Base-by-base conservation (phyloP, 2,888 invertebrate species). In the Ennomos erosarius region DNA sequence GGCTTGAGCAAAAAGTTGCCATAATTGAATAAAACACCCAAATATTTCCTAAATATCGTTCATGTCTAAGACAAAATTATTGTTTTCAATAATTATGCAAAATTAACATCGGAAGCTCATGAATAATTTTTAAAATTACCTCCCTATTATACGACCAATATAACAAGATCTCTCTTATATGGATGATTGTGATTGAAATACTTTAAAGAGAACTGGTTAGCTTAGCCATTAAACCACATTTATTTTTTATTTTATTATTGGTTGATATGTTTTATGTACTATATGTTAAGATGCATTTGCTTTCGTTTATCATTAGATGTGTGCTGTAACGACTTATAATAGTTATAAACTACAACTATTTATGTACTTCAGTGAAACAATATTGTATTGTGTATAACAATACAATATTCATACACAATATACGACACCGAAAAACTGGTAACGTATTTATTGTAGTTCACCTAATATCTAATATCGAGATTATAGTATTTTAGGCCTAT, bases 231-330 rank as follows among this genome's bases (percentile, higher is more conserved):
- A 54, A 65, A 76, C 70, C 80, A 77, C 74, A 33, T n/a, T n/a
- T 45, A 38, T 53, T 44, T 52, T 44, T 76, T 78, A 70, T 78
- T 83, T 82, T 75, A 77, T 83, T 74, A 69, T 74, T 82, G 26
- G 39, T 82, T 91, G 91, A 90, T 91, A 91, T 91, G 91, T 91
- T 86, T 87, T 78, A 87, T 90, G 88, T 90, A 89, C 87, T 90
- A 89, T 87, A 84, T 74, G 84, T 85, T 81, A 74, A 81, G 83
- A 85, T 81, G 82, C 81, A 78, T 75, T 75, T 74, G 67, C 77
- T 76, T 78, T 72, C 70, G 77, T 71, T 78, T 72, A 71, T 85
- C 88, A 85, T 87, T 86, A 84, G 84, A 87, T 81, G 79, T 81
- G 78, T 82, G 72, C 67, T 71, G 69, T 44, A 84, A 84, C 78